Evolutionary conservation across 2,113 vertebrate genomes (phyloP).

Genomic region (Tautogolabrus adspersus): DNA sequence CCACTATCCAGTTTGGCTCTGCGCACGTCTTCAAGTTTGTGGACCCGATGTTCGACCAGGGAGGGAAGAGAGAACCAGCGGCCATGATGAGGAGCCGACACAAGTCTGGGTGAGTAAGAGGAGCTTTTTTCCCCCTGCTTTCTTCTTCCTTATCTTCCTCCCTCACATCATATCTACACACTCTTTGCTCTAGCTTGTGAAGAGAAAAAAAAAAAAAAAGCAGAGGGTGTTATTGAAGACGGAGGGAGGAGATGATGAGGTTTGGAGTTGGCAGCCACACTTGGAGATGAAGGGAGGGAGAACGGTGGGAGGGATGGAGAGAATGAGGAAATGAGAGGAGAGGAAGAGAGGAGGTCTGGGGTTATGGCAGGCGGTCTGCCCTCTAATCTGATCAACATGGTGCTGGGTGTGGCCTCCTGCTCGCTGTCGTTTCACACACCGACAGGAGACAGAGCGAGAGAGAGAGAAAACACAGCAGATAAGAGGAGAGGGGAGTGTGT

Average conservation of each 20-base stretch:
- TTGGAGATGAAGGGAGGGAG: conserved; percentile 51
- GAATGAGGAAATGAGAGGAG: conserved; percentile 62
- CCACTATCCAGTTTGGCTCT: conserved; percentile 94
- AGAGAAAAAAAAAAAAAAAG: not conserved
- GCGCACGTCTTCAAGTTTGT: conserved; percentile 97
- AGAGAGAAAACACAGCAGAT: conserved; percentile 4
- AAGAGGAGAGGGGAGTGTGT: conserved; percentile 25
- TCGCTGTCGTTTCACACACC: conserved; percentile 39
- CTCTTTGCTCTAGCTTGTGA: not conserved
- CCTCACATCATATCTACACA: not conserved
- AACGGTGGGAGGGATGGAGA: conserved; percentile 27
- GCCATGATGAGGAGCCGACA: conserved; percentile 87
- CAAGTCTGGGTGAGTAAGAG: conserved; percentile 89
- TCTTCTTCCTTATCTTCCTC: not conserved
- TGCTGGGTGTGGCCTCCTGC: conserved; percentile 77
- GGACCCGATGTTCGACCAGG: conserved; percentile 95
- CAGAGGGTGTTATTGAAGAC: conserved; percentile 29
- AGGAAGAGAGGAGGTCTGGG: conserved; percentile 66
- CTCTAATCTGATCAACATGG: conserved; percentile 82
- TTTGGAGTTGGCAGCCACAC: conserved; percentile 57
- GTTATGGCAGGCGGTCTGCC: conserved; percentile 67
- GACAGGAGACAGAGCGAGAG: not conserved
- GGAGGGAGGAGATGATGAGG: conserved; percentile 50
- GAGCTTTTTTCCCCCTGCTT: not conserved
- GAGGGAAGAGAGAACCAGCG: conserved; percentile 88